phyloP scores from a whole-genome alignment of 1,140 invertebrate genomes.

The Drosophila burlai region DNA sequence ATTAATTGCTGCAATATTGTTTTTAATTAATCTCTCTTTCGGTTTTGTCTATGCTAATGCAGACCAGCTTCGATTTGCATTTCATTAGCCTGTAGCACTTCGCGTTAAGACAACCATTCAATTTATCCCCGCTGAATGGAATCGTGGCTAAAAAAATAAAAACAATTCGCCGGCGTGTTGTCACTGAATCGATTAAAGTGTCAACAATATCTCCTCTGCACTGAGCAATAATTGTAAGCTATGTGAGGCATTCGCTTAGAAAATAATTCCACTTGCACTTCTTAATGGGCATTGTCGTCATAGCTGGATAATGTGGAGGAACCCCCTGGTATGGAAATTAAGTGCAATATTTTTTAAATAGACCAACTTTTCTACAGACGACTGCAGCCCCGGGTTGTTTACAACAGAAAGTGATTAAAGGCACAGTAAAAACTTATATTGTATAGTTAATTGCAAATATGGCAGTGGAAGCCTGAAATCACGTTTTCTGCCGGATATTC shows the following conservation, averaged over 20 bases:
- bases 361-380: constrained; percentile 27
- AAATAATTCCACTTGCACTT: constrained; percentile 24
- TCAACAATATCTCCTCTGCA: constrained; percentile 11
- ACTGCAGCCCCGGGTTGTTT: constrained; percentile 10
- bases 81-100: constrained; percentile 53
- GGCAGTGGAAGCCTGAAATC: neutral
- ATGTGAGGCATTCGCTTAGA: constrained; percentile 11
- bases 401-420: constrained; percentile 22
- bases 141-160: constrained; percentile 54
- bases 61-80: constrained; percentile 49
- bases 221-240: constrained; percentile 34
- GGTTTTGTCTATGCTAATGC: constrained; percentile 31
- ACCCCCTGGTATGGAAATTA: constrained; percentile 27
- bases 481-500: constrained; percentile 16
- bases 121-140: constrained; percentile 63
- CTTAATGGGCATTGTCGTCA: constrained; percentile 31
- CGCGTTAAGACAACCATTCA: constrained; percentile 42
- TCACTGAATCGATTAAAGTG: constrained; percentile 41
- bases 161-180: constrained; percentile 38
- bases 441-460: constrained; percentile 14
- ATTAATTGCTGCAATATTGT: constrained; percentile 18
- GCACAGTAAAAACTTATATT: constrained; percentile 12
- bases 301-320: constrained; percentile 8
- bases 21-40: constrained; percentile 22
- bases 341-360: constrained; percentile 16